Conservation (phyloP, 1,140 invertebrate species). For the Rhagoletis zephyria region DNA sequence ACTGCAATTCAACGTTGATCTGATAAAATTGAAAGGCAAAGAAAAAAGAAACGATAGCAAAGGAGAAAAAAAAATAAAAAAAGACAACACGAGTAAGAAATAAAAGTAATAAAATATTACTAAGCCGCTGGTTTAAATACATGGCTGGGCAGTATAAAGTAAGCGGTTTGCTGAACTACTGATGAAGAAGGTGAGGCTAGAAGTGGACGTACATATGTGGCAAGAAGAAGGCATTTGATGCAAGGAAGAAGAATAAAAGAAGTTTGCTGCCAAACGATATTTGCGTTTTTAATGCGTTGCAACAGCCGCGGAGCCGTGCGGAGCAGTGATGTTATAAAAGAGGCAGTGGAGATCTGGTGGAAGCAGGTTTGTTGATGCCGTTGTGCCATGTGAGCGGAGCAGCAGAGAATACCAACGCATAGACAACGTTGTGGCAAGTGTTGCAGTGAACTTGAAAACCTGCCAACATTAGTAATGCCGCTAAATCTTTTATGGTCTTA, state of each 20-base stretch:
- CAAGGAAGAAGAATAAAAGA: neutral
- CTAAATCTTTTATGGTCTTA: constrained; percentile 43
- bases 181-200: neutral
- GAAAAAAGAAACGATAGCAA: neutral
- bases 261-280: constrained; percentile 1
- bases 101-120: constrained; percentile 15
- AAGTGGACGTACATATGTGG: neutral
- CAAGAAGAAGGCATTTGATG: neutral
- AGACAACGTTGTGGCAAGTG: constrained; percentile 14
- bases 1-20: constrained; percentile 50
- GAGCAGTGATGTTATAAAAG: neutral
- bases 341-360: neutral
- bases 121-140: neutral
- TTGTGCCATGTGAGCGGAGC: neutral
- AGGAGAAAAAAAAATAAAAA: neutral
- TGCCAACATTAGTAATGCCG: constrained; percentile 51
- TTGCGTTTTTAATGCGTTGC: constrained; percentile 34
- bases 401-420: neutral
- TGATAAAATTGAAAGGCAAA: constrained; percentile 40
- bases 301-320: neutral
- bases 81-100: neutral
- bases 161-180: neutral
- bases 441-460: constrained; percentile 49
- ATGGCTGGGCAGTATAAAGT: constrained; percentile 15
- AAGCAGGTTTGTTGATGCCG: neutral